These are phyloP conservation scores for Solen grandis DNA, from an alignment of 1,140 invertebrate genomes.

Conservation along the genomic window DNA sequence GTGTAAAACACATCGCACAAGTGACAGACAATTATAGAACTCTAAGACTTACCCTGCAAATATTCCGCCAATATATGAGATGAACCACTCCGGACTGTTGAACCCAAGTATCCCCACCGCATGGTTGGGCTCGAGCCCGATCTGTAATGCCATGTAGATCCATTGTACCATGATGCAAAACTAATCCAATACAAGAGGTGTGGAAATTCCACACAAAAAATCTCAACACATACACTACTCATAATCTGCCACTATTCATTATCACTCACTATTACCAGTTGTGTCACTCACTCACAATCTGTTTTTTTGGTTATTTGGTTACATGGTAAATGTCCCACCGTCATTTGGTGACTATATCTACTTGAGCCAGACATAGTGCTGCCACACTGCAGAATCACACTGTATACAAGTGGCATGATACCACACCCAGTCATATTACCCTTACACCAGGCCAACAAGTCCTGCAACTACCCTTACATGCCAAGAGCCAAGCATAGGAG, in stretches of 20 bases:
- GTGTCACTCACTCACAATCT: no score
- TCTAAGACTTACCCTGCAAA: constrained; percentile 89
- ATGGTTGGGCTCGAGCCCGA: constrained; percentile 90
- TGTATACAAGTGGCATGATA: neutral
- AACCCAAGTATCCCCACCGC: constrained; percentile 95
- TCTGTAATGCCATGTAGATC: no score
- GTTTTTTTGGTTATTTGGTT: neutral
- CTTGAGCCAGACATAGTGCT: neutral
- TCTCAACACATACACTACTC: no score
- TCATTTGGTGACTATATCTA: neutral
- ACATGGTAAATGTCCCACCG: neutral
- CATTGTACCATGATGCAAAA: no score
- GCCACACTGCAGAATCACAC: neutral
- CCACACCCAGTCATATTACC: neutral
- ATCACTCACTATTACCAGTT: no score
- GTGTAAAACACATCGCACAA: no score
- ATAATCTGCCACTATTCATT: no score
- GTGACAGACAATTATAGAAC: no score
- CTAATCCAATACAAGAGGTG: no score
- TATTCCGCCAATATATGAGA: constrained; percentile 92
- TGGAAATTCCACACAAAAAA: no score
- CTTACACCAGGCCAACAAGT: neutral
- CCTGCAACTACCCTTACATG: neutral
- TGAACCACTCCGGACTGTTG: constrained; percentile 95
- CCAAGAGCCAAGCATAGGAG: neutral